These are phyloP conservation scores for Oncorhynchus gorbuscha DNA, from an alignment of 2,113 vertebrate species.

Conservation along the genomic window DNA sequence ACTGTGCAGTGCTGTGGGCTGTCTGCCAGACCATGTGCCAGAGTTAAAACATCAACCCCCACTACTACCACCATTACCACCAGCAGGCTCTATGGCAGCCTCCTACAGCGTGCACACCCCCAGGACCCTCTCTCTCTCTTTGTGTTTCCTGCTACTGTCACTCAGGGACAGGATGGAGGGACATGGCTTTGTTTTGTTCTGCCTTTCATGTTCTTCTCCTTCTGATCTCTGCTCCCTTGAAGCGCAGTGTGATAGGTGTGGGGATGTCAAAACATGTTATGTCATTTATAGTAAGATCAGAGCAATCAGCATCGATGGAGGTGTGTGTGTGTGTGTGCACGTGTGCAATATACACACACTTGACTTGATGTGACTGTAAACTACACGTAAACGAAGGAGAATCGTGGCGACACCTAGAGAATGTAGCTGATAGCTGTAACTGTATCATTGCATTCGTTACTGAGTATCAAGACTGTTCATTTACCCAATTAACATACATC, in stretches of 20 bases:
- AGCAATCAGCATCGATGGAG: too few relatives aligned
- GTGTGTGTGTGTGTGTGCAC: too few relatives aligned
- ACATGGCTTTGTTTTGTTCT: neutral
- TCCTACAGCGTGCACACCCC: conserved; percentile 8
- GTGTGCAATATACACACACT: neutral
- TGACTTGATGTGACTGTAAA: neutral
- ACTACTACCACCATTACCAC: conserved; percentile 2
- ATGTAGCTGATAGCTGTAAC: neutral
- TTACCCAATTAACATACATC: neutral
- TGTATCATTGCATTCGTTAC: neutral
- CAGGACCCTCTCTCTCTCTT: neutral
- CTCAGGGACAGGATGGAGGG: neutral
- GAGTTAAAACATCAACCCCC: conserved; percentile 19
- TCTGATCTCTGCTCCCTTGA: neutral
- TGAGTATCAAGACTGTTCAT: neutral
- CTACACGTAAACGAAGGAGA: neutral
- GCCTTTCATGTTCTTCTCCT: neutral
- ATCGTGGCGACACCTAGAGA: neutral
- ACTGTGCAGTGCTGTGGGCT: conserved; percentile 23
- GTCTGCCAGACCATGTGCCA: conserved; percentile 28
- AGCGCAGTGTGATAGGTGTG: neutral
- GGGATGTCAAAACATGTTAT: neutral
- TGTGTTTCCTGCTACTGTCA: neutral
- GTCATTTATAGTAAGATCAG: too few relatives aligned
- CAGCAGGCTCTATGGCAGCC: neutral